Evolutionary conservation across 2,888 invertebrate genomes (phyloP).

Genomic region (Latheticus oryzae): DNA sequence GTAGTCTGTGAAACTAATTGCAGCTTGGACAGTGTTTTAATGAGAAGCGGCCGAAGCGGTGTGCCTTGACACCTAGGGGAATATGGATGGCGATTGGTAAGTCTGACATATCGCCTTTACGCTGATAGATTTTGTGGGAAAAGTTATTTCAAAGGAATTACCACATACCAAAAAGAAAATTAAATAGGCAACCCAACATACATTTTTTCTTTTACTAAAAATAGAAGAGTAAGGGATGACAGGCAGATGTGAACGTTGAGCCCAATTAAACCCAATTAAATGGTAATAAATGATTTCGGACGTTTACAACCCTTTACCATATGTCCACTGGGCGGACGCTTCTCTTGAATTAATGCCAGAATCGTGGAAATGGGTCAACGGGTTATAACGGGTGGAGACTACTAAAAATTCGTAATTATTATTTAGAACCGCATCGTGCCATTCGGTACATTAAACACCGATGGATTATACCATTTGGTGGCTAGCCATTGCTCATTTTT

Average conservation of each 20-base stretch:
- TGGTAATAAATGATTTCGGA: conserved; percentile 53
- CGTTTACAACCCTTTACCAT: conserved; percentile 53
- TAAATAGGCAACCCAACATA: too few relatives aligned
- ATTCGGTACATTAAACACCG: conserved; percentile 31
- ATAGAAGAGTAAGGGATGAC: conserved; percentile 10
- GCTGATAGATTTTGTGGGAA: conserved; percentile 15
- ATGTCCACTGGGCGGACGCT: conserved; percentile 43
- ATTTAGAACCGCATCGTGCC: conserved; percentile 33
- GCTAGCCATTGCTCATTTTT: too few relatives aligned
- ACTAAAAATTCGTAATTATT: conserved; percentile 41
- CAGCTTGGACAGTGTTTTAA: conserved; percentile 67
- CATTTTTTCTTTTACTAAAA: conserved; percentile 1
- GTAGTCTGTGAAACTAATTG: conserved; percentile 66
- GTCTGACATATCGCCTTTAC: conserved; percentile 47
- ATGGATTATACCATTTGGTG: conserved; percentile 28
- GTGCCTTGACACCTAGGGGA: conserved; percentile 64
- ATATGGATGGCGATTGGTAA: conserved; percentile 65
- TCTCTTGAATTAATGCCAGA: conserved; percentile 36
- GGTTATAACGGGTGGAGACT: conserved; percentile 22
- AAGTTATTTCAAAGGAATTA: too few relatives aligned
- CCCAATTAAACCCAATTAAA: conserved; percentile 55
- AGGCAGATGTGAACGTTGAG: conserved; percentile 41
- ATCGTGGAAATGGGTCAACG: conserved; percentile 38
- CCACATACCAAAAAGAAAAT: too few relatives aligned
- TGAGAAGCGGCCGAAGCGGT: conserved; percentile 65